Evolutionary conservation across 1,140 invertebrate species (phyloP).

Genomic region (Nylanderia fulva): DNA sequence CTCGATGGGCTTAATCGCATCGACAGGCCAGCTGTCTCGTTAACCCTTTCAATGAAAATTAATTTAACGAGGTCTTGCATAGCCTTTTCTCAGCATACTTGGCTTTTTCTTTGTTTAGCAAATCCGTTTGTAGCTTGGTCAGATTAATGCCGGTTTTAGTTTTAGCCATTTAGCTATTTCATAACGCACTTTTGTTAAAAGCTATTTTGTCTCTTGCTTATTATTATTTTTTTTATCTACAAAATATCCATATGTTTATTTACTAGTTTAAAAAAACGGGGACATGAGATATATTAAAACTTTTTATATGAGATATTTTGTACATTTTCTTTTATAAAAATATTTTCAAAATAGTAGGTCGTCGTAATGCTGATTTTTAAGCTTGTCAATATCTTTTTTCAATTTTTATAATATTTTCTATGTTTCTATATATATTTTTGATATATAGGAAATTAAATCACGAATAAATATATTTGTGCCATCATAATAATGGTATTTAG

Average conservation of each 20-base stretch:
- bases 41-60: constrained; percentile 58
- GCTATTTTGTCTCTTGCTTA: not conserved
- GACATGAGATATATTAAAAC: not conserved
- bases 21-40: constrained; percentile 50
- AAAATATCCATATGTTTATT: not conserved
- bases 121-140: not conserved
- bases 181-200: not conserved
- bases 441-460: not conserved
- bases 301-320: not conserved
- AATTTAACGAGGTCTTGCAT: constrained; percentile 43
- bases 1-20: constrained; percentile 59
- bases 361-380: not conserved
- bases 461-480: not conserved
- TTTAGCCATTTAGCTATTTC: constrained; percentile 20
- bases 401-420: not conserved
- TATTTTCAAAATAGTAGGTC: not conserved
- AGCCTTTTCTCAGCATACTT: constrained; percentile 29
- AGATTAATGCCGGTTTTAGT: constrained; percentile 15
- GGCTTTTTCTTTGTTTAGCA: constrained; percentile 32
- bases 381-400: not conserved
- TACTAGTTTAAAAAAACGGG: not conserved
- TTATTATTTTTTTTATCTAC: not conserved
- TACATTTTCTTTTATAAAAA: not conserved
- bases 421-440: not conserved
- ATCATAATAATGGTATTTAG: not conserved